Base-by-base conservation (phyloP, 2,888 invertebrate genomes). In the Caenorhabditis becei region DNA sequence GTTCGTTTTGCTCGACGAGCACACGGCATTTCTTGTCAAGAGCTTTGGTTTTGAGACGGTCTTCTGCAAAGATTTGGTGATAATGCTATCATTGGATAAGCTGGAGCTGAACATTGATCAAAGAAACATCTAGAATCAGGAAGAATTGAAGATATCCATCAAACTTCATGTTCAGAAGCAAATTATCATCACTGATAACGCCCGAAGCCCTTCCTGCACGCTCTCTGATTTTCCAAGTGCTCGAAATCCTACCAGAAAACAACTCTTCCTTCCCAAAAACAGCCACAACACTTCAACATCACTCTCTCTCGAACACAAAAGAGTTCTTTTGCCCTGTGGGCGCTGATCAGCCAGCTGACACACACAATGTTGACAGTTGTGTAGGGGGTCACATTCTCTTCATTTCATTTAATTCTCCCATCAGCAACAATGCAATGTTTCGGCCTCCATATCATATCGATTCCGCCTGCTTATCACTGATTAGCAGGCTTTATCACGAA, bases 1-100 rank as follows among this genome's bases (percentile, higher is more conserved):
- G 82, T 66, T 89, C 89, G 61, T 89, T 86, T 67, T 89, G 88
- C 49, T 88, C 85, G 41, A 88, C 88, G 53, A 89, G 78, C 14
- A 86, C 77, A 14, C 87, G 87, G 26, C 89, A 84, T 80, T 89
- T 90, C 63, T 85, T 84, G 44, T 87, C 83, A 18, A 90, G 85
- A 1, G 88, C 89, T 44, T 90, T 90, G 16, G 88, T 87, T 41
- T 86, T 84, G 23, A 90, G 83, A 24, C 87, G 82, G 53, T 89
- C 88, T 71, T 89, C 88, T 88, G 83, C 0, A 71, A 71, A 56
- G 4, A 32, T n/a, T n/a, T n/a, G n/a, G n/a, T n/a, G n/a, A n/a
- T n/a, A n/a, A n/a, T n/a, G n/a, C n/a, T n/a, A n/a, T n/a, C n/a
- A n/a, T n/a, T n/a, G n/a, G n/a, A n/a, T n/a, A n/a, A n/a, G n/a